Conservation (phyloP, 1,140 invertebrate genomes). For the Charaxes varanes region DNA sequence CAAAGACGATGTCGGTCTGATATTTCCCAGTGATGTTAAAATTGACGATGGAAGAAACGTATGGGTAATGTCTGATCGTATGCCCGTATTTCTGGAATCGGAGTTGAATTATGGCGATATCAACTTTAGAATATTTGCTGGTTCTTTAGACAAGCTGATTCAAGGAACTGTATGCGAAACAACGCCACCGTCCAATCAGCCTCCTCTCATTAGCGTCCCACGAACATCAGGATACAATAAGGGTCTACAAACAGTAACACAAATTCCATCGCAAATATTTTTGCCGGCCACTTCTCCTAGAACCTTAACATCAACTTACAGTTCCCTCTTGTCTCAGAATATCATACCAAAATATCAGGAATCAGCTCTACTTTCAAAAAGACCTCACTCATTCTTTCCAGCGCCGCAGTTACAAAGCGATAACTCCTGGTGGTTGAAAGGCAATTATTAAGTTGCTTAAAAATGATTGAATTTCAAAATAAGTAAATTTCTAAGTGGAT, state of each 20-base stretch:
- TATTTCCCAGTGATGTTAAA: conserved; percentile 87
- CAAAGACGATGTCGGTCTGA: conserved; percentile 82
- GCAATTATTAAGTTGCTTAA: conserved; percentile 23
- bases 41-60: conserved; percentile 78
- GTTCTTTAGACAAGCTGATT: conserved; percentile 78
- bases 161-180: conserved; percentile 82
- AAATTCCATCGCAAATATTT: conserved; percentile 14
- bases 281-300: conserved; percentile 6
- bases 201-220: background rate
- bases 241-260: conserved; percentile 10
- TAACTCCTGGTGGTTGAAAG: conserved; percentile 25
- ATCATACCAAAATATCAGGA: conserved; percentile 6
- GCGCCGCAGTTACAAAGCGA: conserved; percentile 10
- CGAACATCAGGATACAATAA: conserved; percentile 8
- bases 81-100: conserved; percentile 84
- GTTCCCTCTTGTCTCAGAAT: conserved; percentile 8
- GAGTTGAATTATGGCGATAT: conserved; percentile 83
- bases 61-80: conserved; percentile 87
- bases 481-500: background rate
- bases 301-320: conserved; percentile 6
- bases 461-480: background rate
- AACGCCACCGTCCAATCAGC: conserved; percentile 3
- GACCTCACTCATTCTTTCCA: conserved; percentile 10
- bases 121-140: conserved; percentile 85
- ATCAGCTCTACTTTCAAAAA: conserved; percentile 12